Conservation (phyloP, 2,113 vertebrate genomes). For the Ptyas mucosa region DNA sequence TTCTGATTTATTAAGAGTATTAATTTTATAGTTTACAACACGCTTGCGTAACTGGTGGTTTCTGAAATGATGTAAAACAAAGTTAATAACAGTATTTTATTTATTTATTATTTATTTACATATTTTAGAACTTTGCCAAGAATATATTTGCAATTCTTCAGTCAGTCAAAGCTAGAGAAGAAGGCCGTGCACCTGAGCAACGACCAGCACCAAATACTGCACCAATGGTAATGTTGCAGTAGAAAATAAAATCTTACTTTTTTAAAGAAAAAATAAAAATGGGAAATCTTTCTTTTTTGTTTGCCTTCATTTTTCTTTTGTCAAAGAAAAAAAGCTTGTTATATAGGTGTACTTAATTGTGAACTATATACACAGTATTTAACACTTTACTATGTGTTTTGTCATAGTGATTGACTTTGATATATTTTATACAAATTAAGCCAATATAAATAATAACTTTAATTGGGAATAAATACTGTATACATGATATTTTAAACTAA, state of each 20-base stretch:
- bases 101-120: conserved; percentile 33
- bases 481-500: background rate
- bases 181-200: conserved; percentile 93
- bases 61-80: background rate
- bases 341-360: background rate
- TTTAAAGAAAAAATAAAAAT: background rate
- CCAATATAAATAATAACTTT: background rate
- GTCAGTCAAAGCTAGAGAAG: conserved; percentile 97
- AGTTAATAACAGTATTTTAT: background rate
- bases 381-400: background rate
- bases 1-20: background rate
- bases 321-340: background rate
- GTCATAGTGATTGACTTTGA: background rate
- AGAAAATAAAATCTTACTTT: background rate
- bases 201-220: conserved; percentile 88
- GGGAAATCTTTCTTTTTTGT: background rate
- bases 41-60: background rate
- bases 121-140: conserved; percentile 93
- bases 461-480: background rate
- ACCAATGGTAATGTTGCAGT: conserved; percentile 77
- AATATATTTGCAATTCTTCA: conserved; percentile 99
- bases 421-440: background rate
- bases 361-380: background rate
- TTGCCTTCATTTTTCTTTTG: background rate
- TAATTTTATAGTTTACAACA: background rate